Conservation (phyloP, 2,888 invertebrate genomes). For the Axea sp. region DNA sequence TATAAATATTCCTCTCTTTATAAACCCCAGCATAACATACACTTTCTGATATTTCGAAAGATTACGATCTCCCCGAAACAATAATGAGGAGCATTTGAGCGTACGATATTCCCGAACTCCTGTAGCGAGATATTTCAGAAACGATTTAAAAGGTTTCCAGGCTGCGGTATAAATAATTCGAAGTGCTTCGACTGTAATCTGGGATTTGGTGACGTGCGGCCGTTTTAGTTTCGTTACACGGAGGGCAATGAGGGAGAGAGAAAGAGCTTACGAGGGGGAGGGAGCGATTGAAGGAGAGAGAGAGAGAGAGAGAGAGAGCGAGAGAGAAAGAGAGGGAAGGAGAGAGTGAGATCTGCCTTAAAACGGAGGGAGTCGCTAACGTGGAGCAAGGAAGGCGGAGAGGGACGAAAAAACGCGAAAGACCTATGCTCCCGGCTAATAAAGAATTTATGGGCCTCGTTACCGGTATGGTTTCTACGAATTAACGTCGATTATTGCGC, state of each 20-base stretch:
- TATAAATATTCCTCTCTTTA: too few relatives aligned
- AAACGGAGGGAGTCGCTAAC: neutral
- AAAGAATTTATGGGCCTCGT: constrained; percentile 78
- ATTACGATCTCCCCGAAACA: constrained; percentile 47
- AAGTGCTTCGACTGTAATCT: constrained; percentile 63
- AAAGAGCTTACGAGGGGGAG: neutral
- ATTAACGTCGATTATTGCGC: constrained; percentile 77
- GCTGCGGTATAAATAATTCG: constrained; percentile 63
- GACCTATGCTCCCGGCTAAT: constrained; percentile 72
- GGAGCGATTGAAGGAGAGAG: constrained; percentile 8
- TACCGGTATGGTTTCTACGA: constrained; percentile 78
- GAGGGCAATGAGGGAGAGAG: constrained; percentile 4
- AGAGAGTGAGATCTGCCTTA: neutral
- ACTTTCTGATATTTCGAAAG: constrained; percentile 36
- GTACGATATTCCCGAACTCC: constrained; percentile 52
- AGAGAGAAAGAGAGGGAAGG: too few relatives aligned
- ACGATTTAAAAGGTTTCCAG: constrained; percentile 63
- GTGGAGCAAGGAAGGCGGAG: constrained; percentile 3
- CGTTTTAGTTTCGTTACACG: constrained; percentile 60
- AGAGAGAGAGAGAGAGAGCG: too few relatives aligned
- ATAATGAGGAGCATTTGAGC: constrained; percentile 51
- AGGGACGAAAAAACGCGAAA: constrained; percentile 55
- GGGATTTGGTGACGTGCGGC: constrained; percentile 61
- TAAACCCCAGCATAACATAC: neutral
- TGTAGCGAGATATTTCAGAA: constrained; percentile 57